These are phyloP conservation scores for Psittacula echo DNA, from an alignment of 2,797 vertebrate species.

Conservation along the genomic window DNA sequence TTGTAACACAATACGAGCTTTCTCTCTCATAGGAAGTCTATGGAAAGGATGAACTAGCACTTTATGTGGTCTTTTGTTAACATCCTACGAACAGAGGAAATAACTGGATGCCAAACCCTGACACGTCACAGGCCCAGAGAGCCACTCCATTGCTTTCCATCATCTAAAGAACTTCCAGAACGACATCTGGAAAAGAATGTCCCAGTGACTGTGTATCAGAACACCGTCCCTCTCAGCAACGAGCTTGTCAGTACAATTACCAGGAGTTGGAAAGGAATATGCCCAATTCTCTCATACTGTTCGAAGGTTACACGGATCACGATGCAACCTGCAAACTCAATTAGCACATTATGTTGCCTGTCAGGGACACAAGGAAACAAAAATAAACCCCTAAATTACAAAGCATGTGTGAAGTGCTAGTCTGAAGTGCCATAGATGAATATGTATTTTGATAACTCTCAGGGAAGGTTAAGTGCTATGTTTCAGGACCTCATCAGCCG, in stretches of 20 bases:
- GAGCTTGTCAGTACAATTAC: background rate
- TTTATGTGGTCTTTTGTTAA: background rate
- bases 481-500: background rate
- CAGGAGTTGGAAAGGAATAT: background rate
- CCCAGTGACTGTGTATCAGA: background rate
- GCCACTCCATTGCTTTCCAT: background rate
- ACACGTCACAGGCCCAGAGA: background rate
- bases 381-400: rapidly evolving
- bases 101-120: background rate
- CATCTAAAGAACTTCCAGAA: background rate
- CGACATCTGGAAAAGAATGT: background rate
- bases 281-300: background rate
- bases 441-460: rapidly evolving
- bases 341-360: rapidly evolving
- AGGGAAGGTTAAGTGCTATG: background rate
- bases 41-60: background rate
- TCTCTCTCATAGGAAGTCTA: background rate
- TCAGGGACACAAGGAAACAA: background rate
- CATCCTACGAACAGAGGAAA: background rate
- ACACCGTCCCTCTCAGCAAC: rapidly evolving
- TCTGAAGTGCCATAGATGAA: background rate
- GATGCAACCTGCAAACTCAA: background rate
- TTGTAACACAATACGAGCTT: background rate
- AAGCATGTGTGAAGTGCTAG: background rate
- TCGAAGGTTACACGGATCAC: rapidly evolving